Evolutionary conservation across 1,140 invertebrate species (phyloP), one percentile per base, ranked within the genome.

Genomic region (Aphaenogaster ashmeadi): DNA sequence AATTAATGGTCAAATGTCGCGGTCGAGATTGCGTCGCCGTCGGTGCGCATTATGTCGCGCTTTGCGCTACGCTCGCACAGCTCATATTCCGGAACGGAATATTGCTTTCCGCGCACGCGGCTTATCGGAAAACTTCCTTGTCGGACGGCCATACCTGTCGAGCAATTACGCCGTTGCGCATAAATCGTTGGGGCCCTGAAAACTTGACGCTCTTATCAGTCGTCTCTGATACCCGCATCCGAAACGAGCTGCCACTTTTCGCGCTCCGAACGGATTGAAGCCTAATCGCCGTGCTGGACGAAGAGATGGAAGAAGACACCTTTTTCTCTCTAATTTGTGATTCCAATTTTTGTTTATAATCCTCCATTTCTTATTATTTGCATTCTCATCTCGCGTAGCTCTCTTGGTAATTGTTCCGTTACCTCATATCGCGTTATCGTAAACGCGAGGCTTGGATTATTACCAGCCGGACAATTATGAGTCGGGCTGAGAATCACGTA

Each of bases 101-200:
- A 74, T 77, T 85, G 69, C 69, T 85, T 74, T 77, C 15, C 71
- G 27, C 36, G 69, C 56, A 54, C 50, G 41, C 36, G 81, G 71
- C 81, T 85, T 85, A 85, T 85, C 81, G 56, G 15, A 77, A 85
- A 77, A 62, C 81, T 77, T 85, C 81, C 69, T 77, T 50, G 69
- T 85, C 71, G 67, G 56, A 21, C 41, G 41, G 72, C 60, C 81
- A 50, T 75, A 60, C 69, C 27, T 84, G 41, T 84, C 71, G 81
- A 60, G 54, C 71, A 62, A 84, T 81, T 72, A 81, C 50, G 79
- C 38, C 36, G 54, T 36, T 21, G 66, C 66, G 79, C 67, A 72
- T 81, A 81, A 81, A 81, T 81, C 47, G 47, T 54, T 52, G 66
- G 4, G 36, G 47, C 27, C 69, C 58, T 81, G 50, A 81, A 81